Evolutionary conservation across 2,797 vertebrate species (phyloP), one percentile per base, ranked within the genome.

Genomic region (Sebastolobus altivelis): DNA sequence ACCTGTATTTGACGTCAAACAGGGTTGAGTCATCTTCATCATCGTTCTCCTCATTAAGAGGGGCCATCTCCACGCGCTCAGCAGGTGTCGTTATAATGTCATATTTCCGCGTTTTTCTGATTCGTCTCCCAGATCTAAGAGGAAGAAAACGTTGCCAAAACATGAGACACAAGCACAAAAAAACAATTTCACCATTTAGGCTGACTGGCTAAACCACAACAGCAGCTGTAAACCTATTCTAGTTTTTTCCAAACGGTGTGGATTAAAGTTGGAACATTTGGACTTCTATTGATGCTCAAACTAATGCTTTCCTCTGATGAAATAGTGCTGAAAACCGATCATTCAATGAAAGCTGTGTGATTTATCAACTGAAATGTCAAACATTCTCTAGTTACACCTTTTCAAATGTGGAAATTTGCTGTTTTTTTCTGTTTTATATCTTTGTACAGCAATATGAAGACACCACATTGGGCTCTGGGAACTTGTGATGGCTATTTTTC

Each of bases 1-100:
- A 99, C 98, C 98, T 99, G 95, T 99, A 99, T 88, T 99, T 99
- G 83, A 99, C 95, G 84, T 99, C 98, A 77, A 99, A 99, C 9
- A 99, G 97, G 73, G 98, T 99, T 0, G 98, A 95, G 75, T 99
- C 98, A 54, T 99, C 98, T 0, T 99, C 98, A 0, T 99, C 97
- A 0, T 99, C 98, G 0, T 98, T 97, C 16, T 98, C 98, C 78
- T 98, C 97, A 0, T 99, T 99, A 60, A 99, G 95, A 25, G 98
- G 98, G 3, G 97, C 97, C 98, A 99, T 99, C 92, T 99, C 98
- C 4, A 99, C 97, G 0, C 97, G 95, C 93, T 99, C 98, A 0
- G 97, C 98, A 0, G 98, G 97, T 9, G 98, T 99, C 8, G 98
- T 99, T 85, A 99, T 99, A 52, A 99, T 99, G 91, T 99, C 98